Percentiles rank a stretch among this genome's conserved stretches.
phyloP scores from a whole-genome alignment of 2,797 vertebrate genomes.

The Falco columbarius region DNA sequence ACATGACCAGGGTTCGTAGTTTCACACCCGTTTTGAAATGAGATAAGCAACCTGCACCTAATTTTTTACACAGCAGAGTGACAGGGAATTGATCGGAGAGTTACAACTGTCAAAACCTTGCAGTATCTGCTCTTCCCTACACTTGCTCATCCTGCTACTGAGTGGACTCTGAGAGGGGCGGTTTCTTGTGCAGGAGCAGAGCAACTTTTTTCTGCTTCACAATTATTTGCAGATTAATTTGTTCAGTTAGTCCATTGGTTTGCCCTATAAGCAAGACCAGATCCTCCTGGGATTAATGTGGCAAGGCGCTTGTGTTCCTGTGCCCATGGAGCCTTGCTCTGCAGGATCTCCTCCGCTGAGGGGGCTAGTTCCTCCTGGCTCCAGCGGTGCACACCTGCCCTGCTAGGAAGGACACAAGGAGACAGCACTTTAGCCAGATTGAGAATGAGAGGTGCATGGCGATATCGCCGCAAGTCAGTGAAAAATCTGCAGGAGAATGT shows the following conservation, averaged over 20 bases:
- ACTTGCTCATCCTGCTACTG: not conserved
- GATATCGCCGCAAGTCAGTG: fast-evolving
- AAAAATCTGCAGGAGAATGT: not conserved
- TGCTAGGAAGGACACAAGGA: not conserved
- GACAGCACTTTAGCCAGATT: not conserved
- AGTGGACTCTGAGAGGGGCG: not conserved
- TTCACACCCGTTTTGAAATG: not conserved
- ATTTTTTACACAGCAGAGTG: not conserved
- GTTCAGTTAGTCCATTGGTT: not conserved
- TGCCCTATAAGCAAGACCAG: not conserved
- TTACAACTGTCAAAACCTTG: not conserved
- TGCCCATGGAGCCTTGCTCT: not conserved
- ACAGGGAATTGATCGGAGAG: not conserved
- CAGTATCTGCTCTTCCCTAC: not conserved
- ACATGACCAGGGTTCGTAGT: not conserved
- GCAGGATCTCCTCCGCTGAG: fast-evolving
- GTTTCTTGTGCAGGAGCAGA: not conserved
- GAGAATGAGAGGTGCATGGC: not conserved
- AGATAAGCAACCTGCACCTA: not conserved
- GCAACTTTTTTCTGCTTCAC: not conserved
- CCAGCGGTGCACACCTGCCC: fast-evolving
- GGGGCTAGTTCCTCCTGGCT: not conserved
- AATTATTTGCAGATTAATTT: not conserved
- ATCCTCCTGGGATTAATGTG: not conserved
- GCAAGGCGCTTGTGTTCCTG: not conserved